A percentile compares a stretch with the other conserved stretches of the same genome.
Evolutionary conservation across 2,888 invertebrate genomes (phyloP).

Genomic region (Criorhina ranunculi): DNA sequence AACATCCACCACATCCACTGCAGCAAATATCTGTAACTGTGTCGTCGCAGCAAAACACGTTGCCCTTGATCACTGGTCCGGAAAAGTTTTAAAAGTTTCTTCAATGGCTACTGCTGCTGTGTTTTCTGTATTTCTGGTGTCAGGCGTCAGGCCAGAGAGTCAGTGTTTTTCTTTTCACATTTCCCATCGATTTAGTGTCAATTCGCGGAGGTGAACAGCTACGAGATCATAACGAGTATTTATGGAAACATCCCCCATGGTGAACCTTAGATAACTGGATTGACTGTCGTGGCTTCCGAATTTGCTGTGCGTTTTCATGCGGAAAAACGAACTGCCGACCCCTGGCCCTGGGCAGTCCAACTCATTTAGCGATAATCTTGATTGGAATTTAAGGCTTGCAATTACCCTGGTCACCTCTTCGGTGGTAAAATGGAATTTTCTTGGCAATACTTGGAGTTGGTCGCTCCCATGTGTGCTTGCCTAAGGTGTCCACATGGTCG

Average conservation of each 20-base stretch:
- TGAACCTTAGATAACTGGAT: slow-evolving; percentile 46
- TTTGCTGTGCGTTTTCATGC: slow-evolving; percentile 49
- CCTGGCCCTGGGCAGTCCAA: slow-evolving; percentile 14
- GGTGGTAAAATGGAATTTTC: slow-evolving; percentile 64
- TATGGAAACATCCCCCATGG: slow-evolving; percentile 52
- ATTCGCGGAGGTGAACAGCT: slow-evolving; percentile 51
- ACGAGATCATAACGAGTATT: slow-evolving; percentile 47
- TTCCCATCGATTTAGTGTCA: slow-evolving; percentile 74
- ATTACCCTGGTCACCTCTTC: slow-evolving; percentile 65
- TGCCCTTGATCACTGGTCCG: slow-evolving; percentile 85
- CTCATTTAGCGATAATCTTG: slow-evolving; percentile 67
- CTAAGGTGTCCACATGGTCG: slow-evolving; percentile 53
- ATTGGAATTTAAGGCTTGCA: slow-evolving; percentile 71
- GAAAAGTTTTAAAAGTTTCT: slow-evolving; percentile 80
- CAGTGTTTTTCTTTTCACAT: slow-evolving; percentile 60
- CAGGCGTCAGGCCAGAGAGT: slow-evolving; percentile 19
- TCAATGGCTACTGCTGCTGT: slow-evolving; percentile 56
- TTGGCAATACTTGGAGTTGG: neutral
- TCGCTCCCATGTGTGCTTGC: slow-evolving; percentile 59
- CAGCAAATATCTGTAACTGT: too few relatives aligned
- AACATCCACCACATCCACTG: slow-evolving; percentile 22
- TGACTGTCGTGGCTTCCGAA: slow-evolving; percentile 51
- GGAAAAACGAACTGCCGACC: slow-evolving; percentile 29
- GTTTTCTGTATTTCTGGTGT: slow-evolving; percentile 55
- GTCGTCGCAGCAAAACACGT: slow-evolving; percentile 78